These are phyloP conservation scores for Odontophorus gujanensis DNA, from an alignment of 2,113 vertebrate genomes.

Conservation along the genomic window DNA sequence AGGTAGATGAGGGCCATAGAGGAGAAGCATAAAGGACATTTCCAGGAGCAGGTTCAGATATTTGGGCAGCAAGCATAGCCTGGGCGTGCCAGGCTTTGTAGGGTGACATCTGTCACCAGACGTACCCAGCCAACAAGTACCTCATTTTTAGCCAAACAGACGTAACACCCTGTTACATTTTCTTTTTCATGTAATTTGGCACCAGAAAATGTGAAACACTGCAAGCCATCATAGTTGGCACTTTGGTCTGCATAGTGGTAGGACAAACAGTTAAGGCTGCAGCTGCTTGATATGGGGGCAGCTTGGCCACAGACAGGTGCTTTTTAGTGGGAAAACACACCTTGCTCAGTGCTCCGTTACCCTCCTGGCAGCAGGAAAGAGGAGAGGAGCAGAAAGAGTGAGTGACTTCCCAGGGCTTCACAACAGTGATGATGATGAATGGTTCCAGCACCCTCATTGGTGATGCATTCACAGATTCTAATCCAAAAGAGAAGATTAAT, in stretches of 20 bases:
- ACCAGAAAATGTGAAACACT: background rate
- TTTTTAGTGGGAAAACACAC: background rate
- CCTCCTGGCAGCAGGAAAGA: background rate
- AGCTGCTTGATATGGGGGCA: background rate
- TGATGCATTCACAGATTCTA: constrained; percentile 6
- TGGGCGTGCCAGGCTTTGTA: background rate
- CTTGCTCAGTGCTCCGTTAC: background rate
- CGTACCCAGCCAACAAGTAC: background rate
- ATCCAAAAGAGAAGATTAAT: background rate
- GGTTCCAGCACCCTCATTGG: background rate
- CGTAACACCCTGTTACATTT: background rate
- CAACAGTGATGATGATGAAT: background rate
- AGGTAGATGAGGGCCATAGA: background rate
- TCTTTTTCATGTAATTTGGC: background rate
- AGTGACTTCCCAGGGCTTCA: background rate
- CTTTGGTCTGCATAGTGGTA: accelerated
- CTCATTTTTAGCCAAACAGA: background rate
- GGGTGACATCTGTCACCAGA: background rate
- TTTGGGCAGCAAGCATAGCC: background rate
- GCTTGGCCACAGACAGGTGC: background rate
- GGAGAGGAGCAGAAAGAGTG: background rate
- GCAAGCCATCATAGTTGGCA: accelerated
- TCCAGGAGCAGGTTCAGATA: background rate
- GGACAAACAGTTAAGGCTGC: background rate
- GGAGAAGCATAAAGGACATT: accelerated